These are phyloP conservation scores for Dorcus parallelipipedus DNA, from an alignment of 2,888 invertebrate genomes.

Conservation along the genomic window DNA sequence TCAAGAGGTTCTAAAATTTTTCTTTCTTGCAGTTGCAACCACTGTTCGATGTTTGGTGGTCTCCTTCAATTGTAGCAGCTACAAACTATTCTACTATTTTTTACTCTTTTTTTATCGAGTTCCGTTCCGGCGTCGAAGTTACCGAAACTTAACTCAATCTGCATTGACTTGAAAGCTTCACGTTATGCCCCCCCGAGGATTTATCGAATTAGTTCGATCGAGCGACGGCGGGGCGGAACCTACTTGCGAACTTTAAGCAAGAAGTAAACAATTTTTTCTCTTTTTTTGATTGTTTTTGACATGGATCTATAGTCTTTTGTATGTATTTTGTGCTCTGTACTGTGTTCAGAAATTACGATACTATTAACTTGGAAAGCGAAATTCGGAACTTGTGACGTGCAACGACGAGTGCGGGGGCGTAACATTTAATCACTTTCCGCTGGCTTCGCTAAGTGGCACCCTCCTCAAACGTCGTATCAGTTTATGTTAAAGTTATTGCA, in stretches of 20 bases:
- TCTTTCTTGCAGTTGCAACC: conserved; percentile 30
- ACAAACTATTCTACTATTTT: conserved; percentile 5
- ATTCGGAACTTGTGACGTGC: too few species aligned
- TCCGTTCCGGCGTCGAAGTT: neutral
- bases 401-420: too few species aligned
- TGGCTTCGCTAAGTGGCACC: too few species aligned
- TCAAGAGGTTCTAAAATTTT: conserved; percentile 67
- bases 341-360: neutral
- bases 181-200: neutral
- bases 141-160: neutral
- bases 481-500: too few species aligned
- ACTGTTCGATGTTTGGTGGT: conserved; percentile 25
- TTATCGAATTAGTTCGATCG: neutral
- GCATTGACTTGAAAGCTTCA: neutral
- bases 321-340: conserved; percentile 14
- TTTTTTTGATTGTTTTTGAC: conserved; percentile 7
- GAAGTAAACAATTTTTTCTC: neutral
- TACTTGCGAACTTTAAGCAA: neutral
- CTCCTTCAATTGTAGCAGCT: conserved; percentile 18
- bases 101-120: neutral
- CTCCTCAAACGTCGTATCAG: too few species aligned
- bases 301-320: conserved; percentile 5
- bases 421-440: too few species aligned
- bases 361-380: neutral
- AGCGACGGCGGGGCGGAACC: neutral